A percentile compares a stretch with the other conserved stretches of the same genome.
phyloP scores from a whole-genome alignment of 2,888 invertebrate genomes.

The Agrochola litura region DNA sequence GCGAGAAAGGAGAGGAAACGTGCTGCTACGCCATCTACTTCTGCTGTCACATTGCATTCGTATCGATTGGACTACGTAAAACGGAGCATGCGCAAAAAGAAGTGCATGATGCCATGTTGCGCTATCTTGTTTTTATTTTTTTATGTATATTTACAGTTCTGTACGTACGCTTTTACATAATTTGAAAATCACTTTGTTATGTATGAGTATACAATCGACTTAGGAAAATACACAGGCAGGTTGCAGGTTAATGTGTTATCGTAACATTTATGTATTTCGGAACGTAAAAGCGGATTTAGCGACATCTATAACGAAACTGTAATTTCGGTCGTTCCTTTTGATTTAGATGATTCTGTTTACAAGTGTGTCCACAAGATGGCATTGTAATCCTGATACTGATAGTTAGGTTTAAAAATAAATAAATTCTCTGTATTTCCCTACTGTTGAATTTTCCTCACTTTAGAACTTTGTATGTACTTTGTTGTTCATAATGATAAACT shows the following conservation, averaged over 20 bases:
- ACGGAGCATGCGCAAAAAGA: slow-evolving; percentile 79
- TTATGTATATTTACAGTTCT: slow-evolving; percentile 2
- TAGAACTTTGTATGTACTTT: background rate
- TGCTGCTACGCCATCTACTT: slow-evolving; percentile 79
- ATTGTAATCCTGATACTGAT: background rate
- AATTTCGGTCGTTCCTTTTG: background rate
- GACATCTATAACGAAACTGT: slow-evolving; percentile 40
- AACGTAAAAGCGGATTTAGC: slow-evolving; percentile 28
- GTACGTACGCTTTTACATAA: background rate
- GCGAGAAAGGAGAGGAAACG: slow-evolving; percentile 70
- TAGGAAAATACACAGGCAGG: background rate
- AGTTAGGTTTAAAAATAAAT: slow-evolving; percentile 1
- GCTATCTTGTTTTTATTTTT: background rate
- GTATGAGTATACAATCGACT: background rate
- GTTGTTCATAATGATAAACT: background rate
- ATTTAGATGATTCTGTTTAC: background rate
- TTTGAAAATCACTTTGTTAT: background rate
- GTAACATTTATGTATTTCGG: slow-evolving; percentile 15
- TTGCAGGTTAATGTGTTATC: too few relatives aligned
- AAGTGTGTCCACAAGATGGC: slow-evolving; percentile 24
- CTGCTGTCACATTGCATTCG: slow-evolving; percentile 60
- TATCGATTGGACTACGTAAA: slow-evolving; percentile 73
- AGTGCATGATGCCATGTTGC: slow-evolving; percentile 2
- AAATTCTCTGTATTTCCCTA: background rate
- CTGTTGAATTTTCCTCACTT: background rate